Base-by-base conservation (phyloP, 2,113 vertebrate species). In the Sinocyclocheilus anophthalmus region DNA sequence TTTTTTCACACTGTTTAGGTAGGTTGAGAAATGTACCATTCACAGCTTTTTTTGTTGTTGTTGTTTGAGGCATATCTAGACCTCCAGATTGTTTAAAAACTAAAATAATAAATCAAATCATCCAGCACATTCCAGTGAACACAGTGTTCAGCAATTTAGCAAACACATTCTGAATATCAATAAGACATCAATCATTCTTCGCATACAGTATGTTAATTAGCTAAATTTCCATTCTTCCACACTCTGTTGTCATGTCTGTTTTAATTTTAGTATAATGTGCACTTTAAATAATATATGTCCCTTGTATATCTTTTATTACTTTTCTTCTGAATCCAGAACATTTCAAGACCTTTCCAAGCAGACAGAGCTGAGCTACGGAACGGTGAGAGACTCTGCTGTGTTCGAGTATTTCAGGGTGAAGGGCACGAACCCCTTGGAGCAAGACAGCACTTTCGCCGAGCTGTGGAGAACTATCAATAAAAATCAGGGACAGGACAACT, bases 311-410 rank as follows among this genome's bases (percentile, higher is more conserved):
- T 82, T 53, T 53, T 22, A 18, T 26, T 9, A 2, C 20, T 59
- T 50, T 76, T 33, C 48, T 3, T 39, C 26, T 81, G 7, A 9
- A 42, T 70, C 6, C 30, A 99, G 98, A 92, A 97, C 97, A 0
- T 98, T 99, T 93, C 98, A 99, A 91, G 98, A 99, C 92, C 94
- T 99, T 85, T 97, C 97, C 90, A 98, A 97, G 90, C 98, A 99
- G 93, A 94, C 94, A 86, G 98, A 99, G 87, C 83, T 99, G 84
- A 95, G 94, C 59, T 99, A 99, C 0, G 98, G 98, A 72, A 99
- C 98, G 0, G 97, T 99, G 86, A 96, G 96, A 90, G 97, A 99
- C 86, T 99, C 98, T 0, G 96, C 98, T 0, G 97, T 99, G 37
- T 99, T 97, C 4, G 97, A 99, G 88, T 98, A 97, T 93, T 99